phyloP scores from a whole-genome alignment of 1,140 invertebrate genomes.

The Triops cancriformis region DNA sequence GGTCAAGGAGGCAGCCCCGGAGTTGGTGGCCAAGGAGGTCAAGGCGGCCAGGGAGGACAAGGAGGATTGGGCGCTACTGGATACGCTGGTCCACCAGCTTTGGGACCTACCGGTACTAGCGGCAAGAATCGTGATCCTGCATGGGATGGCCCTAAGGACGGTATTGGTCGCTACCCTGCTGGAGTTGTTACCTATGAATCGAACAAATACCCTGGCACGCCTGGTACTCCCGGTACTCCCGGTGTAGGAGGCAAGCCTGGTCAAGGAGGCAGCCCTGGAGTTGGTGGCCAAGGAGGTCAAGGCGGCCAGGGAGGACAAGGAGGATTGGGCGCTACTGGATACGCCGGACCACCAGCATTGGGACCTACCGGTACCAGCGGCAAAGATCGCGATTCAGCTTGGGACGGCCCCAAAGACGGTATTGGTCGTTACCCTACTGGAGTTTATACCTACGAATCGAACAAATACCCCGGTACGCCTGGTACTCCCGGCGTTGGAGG shows the following conservation, averaged over 20 bases:
- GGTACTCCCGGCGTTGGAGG: neutral
- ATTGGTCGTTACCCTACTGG: neutral
- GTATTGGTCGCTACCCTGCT: neutral
- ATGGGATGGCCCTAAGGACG: slow-evolving; percentile 27
- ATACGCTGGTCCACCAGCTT: slow-evolving; percentile 12
- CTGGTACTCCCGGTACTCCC: neutral
- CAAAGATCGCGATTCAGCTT: neutral
- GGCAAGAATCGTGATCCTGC: slow-evolving; percentile 4
- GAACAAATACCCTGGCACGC: neutral
- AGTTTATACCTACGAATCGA: neutral
- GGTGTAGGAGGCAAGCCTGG: neutral
- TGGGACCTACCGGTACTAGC: slow-evolving; percentile 2
- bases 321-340: slow-evolving; percentile 16
- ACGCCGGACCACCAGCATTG: neutral
- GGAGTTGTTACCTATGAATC: neutral
- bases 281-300: slow-evolving; percentile 19
- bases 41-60: slow-evolving; percentile 28
- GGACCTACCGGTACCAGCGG: slow-evolving; percentile 5
- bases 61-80: slow-evolving; percentile 15
- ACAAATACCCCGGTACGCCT: neutral
- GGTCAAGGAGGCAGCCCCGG: neutral
- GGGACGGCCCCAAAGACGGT: slow-evolving; percentile 16
- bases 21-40: slow-evolving; percentile 16
- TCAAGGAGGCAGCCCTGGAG: neutral
- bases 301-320: slow-evolving; percentile 23